phyloP scores from a whole-genome alignment of 2,113 vertebrate genomes.

The Oncorhynchus mykiss region DNA sequence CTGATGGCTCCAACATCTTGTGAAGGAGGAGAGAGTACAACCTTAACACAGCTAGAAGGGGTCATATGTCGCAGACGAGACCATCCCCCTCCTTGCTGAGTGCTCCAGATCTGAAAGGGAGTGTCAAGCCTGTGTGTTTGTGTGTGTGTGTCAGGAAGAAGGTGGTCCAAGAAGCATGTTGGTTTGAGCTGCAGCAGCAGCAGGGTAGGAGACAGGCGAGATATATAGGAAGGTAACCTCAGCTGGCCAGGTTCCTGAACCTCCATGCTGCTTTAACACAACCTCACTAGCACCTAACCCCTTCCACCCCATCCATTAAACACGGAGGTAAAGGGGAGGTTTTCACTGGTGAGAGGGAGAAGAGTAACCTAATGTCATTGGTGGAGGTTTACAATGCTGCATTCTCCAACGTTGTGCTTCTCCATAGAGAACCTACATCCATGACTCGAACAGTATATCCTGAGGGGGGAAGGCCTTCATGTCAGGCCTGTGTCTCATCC shows the following conservation, averaged over 20 bases:
- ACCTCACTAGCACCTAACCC: conserved; percentile 3
- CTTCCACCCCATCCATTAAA: neutral
- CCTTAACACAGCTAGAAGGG: conserved; percentile 44
- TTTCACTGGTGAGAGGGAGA: neutral
- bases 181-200: neutral
- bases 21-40: conserved; percentile 34
- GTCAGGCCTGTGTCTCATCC: neutral
- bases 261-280: neutral
- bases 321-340: neutral
- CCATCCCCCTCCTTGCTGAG: conserved; percentile 56
- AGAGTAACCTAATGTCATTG: neutral
- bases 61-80: conserved; percentile 53
- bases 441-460: neutral
- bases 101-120: conserved; percentile 56
- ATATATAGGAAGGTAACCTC: conserved; percentile 23
- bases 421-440: neutral
- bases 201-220: neutral
- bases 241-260: conserved; percentile 17
- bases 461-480: neutral
- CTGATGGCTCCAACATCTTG: conserved; percentile 46
- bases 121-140: conserved; percentile 9
- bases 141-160: conserved; percentile 8
- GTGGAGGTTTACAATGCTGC: neutral
- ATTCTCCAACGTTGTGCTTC: neutral
- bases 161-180: no score